Percentiles rank a stretch among this genome's conserved stretches.
These are phyloP conservation scores for Sebastolobus alascanus DNA, from an alignment of 2,797 vertebrate species.

Conservation along the genomic window DNA sequence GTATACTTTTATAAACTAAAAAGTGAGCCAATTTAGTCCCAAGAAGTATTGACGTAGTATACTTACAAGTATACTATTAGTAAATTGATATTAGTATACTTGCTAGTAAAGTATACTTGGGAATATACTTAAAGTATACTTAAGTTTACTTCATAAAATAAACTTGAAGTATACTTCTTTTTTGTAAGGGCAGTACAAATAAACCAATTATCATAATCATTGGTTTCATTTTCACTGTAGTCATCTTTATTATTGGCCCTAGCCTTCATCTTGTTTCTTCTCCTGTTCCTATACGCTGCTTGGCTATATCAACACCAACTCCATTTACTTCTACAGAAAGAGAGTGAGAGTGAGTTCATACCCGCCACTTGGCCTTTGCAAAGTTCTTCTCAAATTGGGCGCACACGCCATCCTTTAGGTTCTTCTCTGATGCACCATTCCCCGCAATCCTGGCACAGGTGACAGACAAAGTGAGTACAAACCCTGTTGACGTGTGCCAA, in stretches of 20 bases:
- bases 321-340: conserved; percentile 18
- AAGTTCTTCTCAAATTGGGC: conserved; percentile 94
- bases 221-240: not conserved
- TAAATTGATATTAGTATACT: too few relatives aligned
- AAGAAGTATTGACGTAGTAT: too few relatives aligned
- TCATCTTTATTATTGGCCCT: not conserved
- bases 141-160: too few relatives aligned
- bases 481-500: not conserved
- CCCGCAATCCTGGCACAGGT: conserved; percentile 86
- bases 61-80: too few relatives aligned
- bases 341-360: conserved; percentile 68
- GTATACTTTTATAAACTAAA: too few relatives aligned
- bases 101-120: too few relatives aligned
- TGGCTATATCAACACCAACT: conserved; percentile 32
- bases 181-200: conserved; percentile 8
- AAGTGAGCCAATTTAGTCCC: too few relatives aligned
- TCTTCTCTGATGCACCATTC: conserved; percentile 90
- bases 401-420: conserved; percentile 90
- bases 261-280: not conserved
- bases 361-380: conserved; percentile 93
- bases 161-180: too few relatives aligned
- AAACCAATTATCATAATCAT: conserved; percentile 5
- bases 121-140: too few relatives aligned
- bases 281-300: conserved; percentile 30
- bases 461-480: conserved; percentile 37